Conservation (phyloP, 2,797 vertebrate genomes). For the Nasua narica region DNA sequence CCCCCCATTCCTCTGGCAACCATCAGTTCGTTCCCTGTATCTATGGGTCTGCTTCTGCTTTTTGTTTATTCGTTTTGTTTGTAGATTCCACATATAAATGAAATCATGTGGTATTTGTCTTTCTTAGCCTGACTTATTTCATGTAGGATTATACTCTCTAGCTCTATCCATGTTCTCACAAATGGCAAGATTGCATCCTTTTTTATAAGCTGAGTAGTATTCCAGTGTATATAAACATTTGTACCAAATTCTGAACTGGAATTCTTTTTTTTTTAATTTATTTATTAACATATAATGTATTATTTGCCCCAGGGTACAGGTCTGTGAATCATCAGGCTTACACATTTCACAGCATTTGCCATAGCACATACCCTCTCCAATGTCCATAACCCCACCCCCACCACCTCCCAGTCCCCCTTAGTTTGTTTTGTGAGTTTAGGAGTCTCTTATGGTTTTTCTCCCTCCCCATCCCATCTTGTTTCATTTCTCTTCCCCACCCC, state of each 20-base stretch:
- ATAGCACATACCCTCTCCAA: too few species aligned
- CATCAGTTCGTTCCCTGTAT: neutral
- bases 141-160: neutral
- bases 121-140: neutral
- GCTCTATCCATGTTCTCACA: neutral
- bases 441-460: too few species aligned
- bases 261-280: too few species aligned
- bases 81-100: neutral
- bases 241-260: neutral
- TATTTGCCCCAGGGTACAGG: too few species aligned
- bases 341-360: too few species aligned
- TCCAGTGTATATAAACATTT: neutral
- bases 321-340: too few species aligned
- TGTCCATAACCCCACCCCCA: too few species aligned
- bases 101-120: neutral
- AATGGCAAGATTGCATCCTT: neutral
- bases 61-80: neutral
- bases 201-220: neutral
- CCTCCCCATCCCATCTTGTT: too few species aligned
- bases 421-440: too few species aligned
- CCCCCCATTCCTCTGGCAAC: neutral
- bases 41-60: neutral
- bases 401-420: too few species aligned
- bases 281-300: too few species aligned
- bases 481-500: too few species aligned